Base-by-base conservation (phyloP, 2,113 vertebrate genomes). In the Hyla sarda region DNA sequence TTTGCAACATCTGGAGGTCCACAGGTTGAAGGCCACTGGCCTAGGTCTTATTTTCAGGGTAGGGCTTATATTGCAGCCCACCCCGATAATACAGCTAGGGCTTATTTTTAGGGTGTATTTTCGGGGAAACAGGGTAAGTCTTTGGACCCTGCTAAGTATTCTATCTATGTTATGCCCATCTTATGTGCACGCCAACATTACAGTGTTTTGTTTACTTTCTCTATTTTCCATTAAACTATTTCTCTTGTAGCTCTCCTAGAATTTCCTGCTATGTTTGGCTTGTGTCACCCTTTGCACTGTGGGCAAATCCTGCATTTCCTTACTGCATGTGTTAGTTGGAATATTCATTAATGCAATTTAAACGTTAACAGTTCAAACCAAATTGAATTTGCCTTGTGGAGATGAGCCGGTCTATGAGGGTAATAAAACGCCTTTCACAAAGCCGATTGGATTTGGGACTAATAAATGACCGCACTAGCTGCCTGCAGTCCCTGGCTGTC, bases 311-410 rank as follows among this genome's bases (percentile, higher is more conserved):
- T 82, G 85, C 58, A 73, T 87, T 87, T 87, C 28, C 85, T 71
- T 74, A 82, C 67, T 81, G 50, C 50, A 82, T 74, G 77, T 86
- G 84, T 48, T 81, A 54, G 77, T 74, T 41, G 45, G 78, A 87
- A 87, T 82, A 87, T 87, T 81, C 77, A 87, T 73, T 87, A 87
- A 87, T 87, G 67, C 67, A 82, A 87, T 87, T 81, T 79, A 82
- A 80, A 32, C 77, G 41, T 52, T 82, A 41, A 74, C 85, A 48
- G 85, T 30, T 87, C 85, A 87, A 87, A 87, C 65, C 67, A 87
- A 87, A 82, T 87, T 62, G 12, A 60, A 87, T 87, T 87, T 82
- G 84, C 54, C 19, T 28, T 50, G 52, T 74, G 75, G 77, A 87
- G 54, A 72, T 73, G 78, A 87, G 52, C 54, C n/a, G 84, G 50